These are phyloP conservation scores for Archaeoteleia sp. DNA, from an alignment of 2,888 invertebrate species.

Conservation along the genomic window DNA sequence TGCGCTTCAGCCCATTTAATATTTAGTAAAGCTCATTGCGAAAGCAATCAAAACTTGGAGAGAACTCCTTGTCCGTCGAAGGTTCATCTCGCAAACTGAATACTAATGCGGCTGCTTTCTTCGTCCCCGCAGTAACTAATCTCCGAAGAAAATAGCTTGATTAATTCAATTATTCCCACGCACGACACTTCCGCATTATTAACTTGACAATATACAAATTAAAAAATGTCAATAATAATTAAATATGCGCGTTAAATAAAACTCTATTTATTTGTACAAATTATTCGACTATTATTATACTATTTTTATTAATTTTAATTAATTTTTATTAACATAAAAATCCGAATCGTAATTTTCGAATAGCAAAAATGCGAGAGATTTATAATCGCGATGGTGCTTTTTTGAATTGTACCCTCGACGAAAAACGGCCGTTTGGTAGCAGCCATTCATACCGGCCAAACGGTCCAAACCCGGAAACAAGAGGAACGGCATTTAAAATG, in stretches of 20 bases:
- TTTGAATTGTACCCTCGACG: constrained; percentile 35
- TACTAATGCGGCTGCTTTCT: constrained; percentile 61
- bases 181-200: too few relatives aligned
- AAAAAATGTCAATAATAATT: too few relatives aligned
- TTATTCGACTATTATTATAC: too few relatives aligned
- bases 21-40: constrained; percentile 73
- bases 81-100: constrained; percentile 64
- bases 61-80: constrained; percentile 64
- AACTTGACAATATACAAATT: too few relatives aligned
- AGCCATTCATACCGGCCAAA: constrained; percentile 35
- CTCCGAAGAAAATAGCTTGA: constrained; percentile 61
- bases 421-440: constrained; percentile 23
- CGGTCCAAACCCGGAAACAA: constrained; percentile 33
- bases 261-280: too few relatives aligned
- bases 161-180: constrained; percentile 54
- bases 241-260: too few relatives aligned
- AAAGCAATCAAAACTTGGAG: constrained; percentile 73
- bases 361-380: constrained; percentile 32
- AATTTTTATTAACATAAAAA: too few relatives aligned
- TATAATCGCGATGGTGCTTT: constrained; percentile 29
- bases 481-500: constrained; percentile 60
- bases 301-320: too few relatives aligned
- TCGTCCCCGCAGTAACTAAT: constrained; percentile 34
- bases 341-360: constrained; percentile 10
- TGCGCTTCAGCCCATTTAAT: constrained; percentile 70